Percentiles rank a stretch among this genome's conserved stretches.
phyloP scores from a whole-genome alignment of 2,888 invertebrate genomes.

The Apodemia mormo region DNA sequence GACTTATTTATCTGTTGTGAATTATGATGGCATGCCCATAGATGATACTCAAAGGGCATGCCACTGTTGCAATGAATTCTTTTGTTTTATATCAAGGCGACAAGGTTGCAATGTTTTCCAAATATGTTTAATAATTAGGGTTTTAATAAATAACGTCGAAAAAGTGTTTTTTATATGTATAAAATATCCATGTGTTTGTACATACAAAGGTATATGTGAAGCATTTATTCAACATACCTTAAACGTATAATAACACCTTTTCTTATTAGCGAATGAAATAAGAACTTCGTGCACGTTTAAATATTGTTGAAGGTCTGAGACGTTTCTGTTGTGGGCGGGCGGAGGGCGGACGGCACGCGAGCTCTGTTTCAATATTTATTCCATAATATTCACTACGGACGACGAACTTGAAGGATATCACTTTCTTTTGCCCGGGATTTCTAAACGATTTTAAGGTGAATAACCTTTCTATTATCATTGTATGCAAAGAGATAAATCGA shows the following conservation, averaged over 20 bases:
- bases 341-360: slow-evolving; percentile 55
- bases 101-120: no score
- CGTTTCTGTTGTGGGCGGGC: slow-evolving; percentile 29
- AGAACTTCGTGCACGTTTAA: slow-evolving; percentile 28
- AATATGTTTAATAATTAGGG: no score
- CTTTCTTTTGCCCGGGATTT: slow-evolving; percentile 42
- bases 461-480: slow-evolving; percentile 26
- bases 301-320: slow-evolving; percentile 35
- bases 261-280: slow-evolving; percentile 22
- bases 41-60: no score
- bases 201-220: no score
- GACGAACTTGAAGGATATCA: slow-evolving; percentile 58
- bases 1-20: no score
- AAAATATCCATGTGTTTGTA: no score
- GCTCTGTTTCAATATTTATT: slow-evolving; percentile 37
- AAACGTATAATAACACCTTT: not conserved
- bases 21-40: no score
- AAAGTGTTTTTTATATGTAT: no score
- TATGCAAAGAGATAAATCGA: slow-evolving; percentile 19
- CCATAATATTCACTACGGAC: slow-evolving; percentile 46
- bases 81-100: no score
- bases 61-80: no score
- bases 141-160: no score
- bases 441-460: slow-evolving; percentile 31
- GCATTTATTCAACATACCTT: not conserved